Base-by-base conservation (phyloP, 1,140 invertebrate species). In the Drepana arcuata region DNA sequence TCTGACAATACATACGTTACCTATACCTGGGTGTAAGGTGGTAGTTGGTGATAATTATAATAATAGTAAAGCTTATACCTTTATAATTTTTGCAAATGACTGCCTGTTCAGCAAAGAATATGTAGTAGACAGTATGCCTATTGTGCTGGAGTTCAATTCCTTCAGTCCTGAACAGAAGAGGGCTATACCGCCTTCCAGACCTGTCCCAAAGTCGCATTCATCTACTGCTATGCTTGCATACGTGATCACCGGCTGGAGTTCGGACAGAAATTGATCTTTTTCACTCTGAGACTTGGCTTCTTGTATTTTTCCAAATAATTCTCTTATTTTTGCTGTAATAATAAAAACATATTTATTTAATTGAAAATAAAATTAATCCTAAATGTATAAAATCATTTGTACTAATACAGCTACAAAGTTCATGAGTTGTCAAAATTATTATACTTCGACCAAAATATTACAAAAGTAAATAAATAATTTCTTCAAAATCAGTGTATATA, bases 181-280 rank as follows among this genome's bases (percentile, higher is more conserved):
- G 78, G 95, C 90, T 18, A 95, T 88, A 0, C 94, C 95, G 14
- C 96, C 80, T 80, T 98, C 95, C 1, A 98, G 63, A 2, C 93
- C 92, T 31, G 93, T 95, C 0, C 95, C 96, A 84, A 96, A 97
- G 75, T 98, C 96, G 70, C 93, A 95, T 75, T 98, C 96, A 72
- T 98, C 96, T 44, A 92, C 91, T 1, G 95, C 95, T 73, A 96
- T 96, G 60, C 89, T 93, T 4, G 93, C 89, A 53, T 88, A 88
- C 21, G 91, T 93, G 14, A 95, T 87, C 5, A 95, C 75, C 50
- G 92, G 90, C 49, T 95, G 91, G 2, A 97, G 65, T 5, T 89
- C 85, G 38, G 84, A 88, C 43, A 89, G 84, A 44, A 84, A 75
- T 50, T 58, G 84, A 41, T 83, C 84, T 55, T 88, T 88, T 40